Conservation (phyloP, 2,888 invertebrate genomes). For the Esperia sulphurella region DNA sequence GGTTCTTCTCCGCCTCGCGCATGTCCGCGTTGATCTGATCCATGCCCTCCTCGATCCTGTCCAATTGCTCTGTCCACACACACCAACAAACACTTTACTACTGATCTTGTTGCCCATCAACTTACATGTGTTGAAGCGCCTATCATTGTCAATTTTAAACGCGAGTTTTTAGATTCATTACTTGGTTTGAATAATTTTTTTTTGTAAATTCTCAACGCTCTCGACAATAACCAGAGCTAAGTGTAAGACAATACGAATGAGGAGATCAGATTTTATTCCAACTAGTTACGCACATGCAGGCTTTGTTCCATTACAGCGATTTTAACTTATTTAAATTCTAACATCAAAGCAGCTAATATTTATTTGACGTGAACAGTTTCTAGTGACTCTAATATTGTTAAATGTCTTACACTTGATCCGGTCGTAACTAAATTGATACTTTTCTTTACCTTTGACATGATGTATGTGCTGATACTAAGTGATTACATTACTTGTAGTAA, state of each 20-base stretch:
- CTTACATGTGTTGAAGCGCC: constrained; percentile 55
- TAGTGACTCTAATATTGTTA: constrained; percentile 21
- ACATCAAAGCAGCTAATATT: constrained; percentile 46
- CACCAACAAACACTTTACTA: constrained; percentile 56
- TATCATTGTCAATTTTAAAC: constrained; percentile 31
- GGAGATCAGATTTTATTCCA: constrained; percentile 34
- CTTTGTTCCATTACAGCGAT: constrained; percentile 39
- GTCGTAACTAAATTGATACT: constrained; percentile 44
- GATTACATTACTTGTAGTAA: constrained; percentile 57
- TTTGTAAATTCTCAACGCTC: constrained; percentile 79
- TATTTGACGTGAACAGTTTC: constrained; percentile 16
- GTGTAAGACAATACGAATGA: constrained; percentile 62
- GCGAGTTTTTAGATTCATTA: constrained; percentile 28
- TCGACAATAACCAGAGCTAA: constrained; percentile 71
- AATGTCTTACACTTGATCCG: constrained; percentile 72
- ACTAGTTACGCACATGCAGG: constrained; percentile 58
- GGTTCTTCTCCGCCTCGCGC: constrained; percentile 99
- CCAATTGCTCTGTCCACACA: constrained; percentile 95
- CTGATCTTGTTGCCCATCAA: constrained; percentile 34
- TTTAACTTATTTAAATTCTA: constrained; percentile 36
- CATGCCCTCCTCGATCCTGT: constrained; percentile 99
- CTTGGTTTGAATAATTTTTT: constrained; percentile 16
- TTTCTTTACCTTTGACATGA: constrained; percentile 67
- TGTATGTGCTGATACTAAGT: constrained; percentile 76
- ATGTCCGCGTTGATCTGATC: constrained; percentile 99